Percentiles rank a stretch among this genome's conserved stretches.
Conservation (phyloP, 2,113 vertebrate species). For the Suricata suricatta region DNA sequence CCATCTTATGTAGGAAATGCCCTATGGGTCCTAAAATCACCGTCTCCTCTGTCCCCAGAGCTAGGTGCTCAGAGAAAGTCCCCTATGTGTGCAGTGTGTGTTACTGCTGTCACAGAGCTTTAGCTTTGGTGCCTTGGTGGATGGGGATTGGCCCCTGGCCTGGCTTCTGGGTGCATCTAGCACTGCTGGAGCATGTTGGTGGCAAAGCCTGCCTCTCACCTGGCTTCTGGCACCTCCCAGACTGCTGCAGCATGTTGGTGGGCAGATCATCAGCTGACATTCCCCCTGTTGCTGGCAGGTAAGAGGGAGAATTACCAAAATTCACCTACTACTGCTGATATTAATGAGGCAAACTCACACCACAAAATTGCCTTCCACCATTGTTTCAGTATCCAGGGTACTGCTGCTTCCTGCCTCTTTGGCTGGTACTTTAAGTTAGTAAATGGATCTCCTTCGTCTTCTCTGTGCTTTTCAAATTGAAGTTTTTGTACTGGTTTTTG, state of each 20-base stretch:
- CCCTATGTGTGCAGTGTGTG: not conserved
- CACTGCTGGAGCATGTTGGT: not conserved
- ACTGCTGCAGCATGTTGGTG: not conserved
- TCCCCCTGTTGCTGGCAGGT: not conserved
- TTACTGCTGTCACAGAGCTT: not conserved
- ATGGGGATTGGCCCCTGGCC: not conserved
- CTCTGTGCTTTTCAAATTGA: not conserved
- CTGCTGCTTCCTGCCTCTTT: not conserved
- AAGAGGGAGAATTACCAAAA: not conserved
- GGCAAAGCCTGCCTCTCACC: not conserved
- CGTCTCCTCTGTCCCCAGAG: not conserved
- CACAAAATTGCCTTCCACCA: not conserved
- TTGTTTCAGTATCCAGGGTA: not conserved
- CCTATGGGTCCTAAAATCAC: not conserved
- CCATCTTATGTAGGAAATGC: not conserved
- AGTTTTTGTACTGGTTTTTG: not conserved
- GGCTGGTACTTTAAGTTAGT: not conserved
- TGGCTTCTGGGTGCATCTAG: not conserved
- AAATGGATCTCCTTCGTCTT: not conserved
- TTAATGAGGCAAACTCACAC: not conserved
- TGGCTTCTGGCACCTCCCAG: not conserved
- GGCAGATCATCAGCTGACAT: not conserved
- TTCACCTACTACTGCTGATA: not conserved
- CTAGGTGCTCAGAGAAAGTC: not conserved
- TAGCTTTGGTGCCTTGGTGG: not conserved